Percentiles rank a stretch among this genome's conserved stretches.
Conservation (phyloP, 2,888 invertebrate species). For the Volucella inflata region DNA sequence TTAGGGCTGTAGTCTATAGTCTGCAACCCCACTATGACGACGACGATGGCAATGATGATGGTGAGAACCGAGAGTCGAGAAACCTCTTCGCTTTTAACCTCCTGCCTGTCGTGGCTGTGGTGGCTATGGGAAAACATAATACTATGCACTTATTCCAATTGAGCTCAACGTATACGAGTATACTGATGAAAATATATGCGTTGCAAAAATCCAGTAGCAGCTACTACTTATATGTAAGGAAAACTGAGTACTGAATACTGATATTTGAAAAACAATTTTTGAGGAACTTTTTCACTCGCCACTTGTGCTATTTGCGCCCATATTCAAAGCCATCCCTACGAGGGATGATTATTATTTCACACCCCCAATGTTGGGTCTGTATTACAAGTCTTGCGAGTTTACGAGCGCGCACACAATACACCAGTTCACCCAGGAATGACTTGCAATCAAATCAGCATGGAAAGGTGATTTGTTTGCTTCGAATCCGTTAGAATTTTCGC, state of each 20-base stretch:
- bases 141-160: conserved; percentile 72
- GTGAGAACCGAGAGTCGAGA: neutral
- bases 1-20: conserved; percentile 4
- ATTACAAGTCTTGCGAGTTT: conserved; percentile 39
- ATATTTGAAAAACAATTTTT: conserved; percentile 51
- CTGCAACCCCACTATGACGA: conserved; percentile 2
- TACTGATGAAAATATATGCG: conserved; percentile 62
- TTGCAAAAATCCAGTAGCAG: conserved; percentile 1
- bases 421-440: conserved; percentile 61
- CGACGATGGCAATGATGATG: conserved; percentile 23
- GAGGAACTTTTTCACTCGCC: conserved; percentile 53
- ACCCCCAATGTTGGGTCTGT: conserved; percentile 23
- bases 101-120: conserved; percentile 13
- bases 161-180: conserved; percentile 63
- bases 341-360: conserved; percentile 30
- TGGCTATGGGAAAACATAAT: neutral
- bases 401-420: conserved; percentile 38
- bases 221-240: too few species aligned
- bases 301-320: conserved; percentile 10
- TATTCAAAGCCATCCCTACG: too few species aligned
- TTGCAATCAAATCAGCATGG: conserved; percentile 72
- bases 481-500: conserved; percentile 41
- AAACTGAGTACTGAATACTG: too few species aligned
- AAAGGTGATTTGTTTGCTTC: conserved; percentile 68
- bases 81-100: conserved; percentile 19